phyloP scores from a whole-genome alignment of 2,888 invertebrate genomes.

The Polymixis lichenea region DNA sequence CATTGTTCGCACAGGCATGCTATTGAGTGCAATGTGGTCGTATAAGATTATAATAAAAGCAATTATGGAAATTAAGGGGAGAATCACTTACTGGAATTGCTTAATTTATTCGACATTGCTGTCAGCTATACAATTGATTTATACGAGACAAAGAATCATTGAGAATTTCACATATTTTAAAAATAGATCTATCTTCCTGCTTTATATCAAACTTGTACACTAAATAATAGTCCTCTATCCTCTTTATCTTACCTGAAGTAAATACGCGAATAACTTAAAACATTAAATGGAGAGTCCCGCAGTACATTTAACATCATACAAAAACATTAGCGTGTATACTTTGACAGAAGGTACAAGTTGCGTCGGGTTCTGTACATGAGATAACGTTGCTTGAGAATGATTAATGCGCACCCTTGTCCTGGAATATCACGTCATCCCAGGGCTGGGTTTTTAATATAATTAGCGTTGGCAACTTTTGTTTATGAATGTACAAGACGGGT shows the following conservation, averaged over 20 bases:
- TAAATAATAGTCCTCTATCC: neutral
- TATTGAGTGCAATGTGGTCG: slow-evolving; percentile 4
- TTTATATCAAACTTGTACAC: neutral
- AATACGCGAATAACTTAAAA: slow-evolving; percentile 40
- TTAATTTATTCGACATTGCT: slow-evolving; percentile 17
- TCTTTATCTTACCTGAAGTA: neutral
- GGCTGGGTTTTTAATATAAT: slow-evolving; percentile 82
- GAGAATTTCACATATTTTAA: neutral
- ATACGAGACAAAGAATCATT: neutral
- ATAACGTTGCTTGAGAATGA: slow-evolving; percentile 83
- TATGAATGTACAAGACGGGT: slow-evolving; percentile 69
- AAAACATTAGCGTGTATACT: slow-evolving; percentile 66
- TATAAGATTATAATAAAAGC: slow-evolving; percentile 24
- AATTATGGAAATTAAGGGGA: slow-evolving; percentile 26
- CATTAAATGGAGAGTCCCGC: slow-evolving; percentile 38
- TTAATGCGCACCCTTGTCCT: slow-evolving; percentile 84
- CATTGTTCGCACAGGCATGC: slow-evolving; percentile 4
- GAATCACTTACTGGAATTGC: slow-evolving; percentile 1
- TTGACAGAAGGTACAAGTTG: slow-evolving; percentile 73
- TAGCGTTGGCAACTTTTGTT: slow-evolving; percentile 78
- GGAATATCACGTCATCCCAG: slow-evolving; percentile 80
- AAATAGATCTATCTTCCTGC: neutral
- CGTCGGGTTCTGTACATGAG: slow-evolving; percentile 77
- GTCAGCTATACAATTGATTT: slow-evolving; percentile 6
- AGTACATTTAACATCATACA: slow-evolving; percentile 62